Evolutionary conservation across 2,797 vertebrate species (phyloP).

Genomic region (Sciurus carolinensis): DNA sequence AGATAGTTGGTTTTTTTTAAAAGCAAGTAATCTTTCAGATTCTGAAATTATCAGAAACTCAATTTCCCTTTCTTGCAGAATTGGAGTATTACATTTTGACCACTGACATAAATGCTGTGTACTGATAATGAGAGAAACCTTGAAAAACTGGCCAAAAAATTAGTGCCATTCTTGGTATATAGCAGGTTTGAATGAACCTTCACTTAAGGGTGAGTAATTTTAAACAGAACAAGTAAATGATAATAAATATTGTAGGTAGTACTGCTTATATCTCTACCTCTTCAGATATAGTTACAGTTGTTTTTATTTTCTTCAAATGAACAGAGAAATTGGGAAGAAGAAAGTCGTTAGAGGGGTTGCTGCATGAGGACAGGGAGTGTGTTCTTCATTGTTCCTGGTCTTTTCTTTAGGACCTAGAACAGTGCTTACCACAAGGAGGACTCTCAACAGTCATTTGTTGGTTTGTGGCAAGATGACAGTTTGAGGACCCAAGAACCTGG

Average conservation of each 20-base stretch:
- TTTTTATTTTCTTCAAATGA: conserved; percentile 12
- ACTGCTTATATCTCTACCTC: conserved; percentile 4
- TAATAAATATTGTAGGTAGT: not conserved
- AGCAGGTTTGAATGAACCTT: not conserved
- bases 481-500: not conserved
- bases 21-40: not conserved
- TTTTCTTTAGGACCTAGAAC: not conserved
- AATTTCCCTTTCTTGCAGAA: not conserved
- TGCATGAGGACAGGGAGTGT: not conserved
- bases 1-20: conserved; percentile 28
- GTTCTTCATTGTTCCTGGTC: not conserved
- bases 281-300: not conserved
- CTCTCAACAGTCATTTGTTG: not conserved
- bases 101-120: not conserved
- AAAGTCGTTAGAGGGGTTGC: not conserved
- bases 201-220: not conserved
- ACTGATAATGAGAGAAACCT: not conserved
- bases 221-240: not conserved
- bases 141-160: not conserved
- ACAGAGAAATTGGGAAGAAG: not conserved
- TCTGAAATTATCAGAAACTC: conserved; percentile 17
- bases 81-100: not conserved
- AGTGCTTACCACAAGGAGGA: too few species aligned
- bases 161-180: not conserved
- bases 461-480: not conserved